Percentiles rank a stretch among this genome's conserved stretches.
Conservation (phyloP, 2,797 vertebrate species). For the Sciurus vulgaris region DNA sequence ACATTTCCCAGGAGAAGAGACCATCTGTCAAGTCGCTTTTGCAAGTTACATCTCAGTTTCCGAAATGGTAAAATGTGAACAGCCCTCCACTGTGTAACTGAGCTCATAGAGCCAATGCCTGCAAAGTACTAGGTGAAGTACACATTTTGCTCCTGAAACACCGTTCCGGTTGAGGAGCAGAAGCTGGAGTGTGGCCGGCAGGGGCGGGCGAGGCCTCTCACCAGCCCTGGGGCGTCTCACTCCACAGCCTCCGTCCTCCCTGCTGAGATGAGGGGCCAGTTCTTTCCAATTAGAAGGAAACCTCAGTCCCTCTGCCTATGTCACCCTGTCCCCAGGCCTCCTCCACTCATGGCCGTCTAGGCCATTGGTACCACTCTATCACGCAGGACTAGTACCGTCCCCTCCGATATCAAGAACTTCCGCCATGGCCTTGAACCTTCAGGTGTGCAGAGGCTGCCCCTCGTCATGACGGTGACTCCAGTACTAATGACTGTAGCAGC, state of each 20-base stretch:
- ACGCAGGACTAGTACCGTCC: rapidly evolving
- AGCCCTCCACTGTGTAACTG: background rate
- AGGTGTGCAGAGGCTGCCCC: background rate
- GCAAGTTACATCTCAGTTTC: conserved; percentile 19
- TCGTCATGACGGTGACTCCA: background rate
- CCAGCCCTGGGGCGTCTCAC: rapidly evolving
- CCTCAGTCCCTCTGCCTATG: rapidly evolving
- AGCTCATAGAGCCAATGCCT: background rate
- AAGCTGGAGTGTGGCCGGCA: background rate
- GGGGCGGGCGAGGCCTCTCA: rapidly evolving
- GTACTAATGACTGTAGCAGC: background rate
- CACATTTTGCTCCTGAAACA: background rate
- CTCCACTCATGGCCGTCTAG: rapidly evolving
- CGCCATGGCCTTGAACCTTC: background rate
- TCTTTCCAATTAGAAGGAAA: background rate
- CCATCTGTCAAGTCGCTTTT: conserved; percentile 14
- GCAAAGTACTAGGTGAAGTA: background rate
- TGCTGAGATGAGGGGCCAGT: rapidly evolving
- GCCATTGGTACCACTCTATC: background rate
- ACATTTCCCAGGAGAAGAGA: conserved; percentile 50
- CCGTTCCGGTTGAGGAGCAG: background rate
- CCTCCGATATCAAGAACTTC: background rate
- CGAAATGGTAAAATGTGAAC: background rate
- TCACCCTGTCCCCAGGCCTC: no score
- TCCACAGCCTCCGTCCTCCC: background rate